These are phyloP conservation scores for Catotricha subobsoleta DNA, from an alignment of 2,888 invertebrate genomes.

Conservation along the genomic window DNA sequence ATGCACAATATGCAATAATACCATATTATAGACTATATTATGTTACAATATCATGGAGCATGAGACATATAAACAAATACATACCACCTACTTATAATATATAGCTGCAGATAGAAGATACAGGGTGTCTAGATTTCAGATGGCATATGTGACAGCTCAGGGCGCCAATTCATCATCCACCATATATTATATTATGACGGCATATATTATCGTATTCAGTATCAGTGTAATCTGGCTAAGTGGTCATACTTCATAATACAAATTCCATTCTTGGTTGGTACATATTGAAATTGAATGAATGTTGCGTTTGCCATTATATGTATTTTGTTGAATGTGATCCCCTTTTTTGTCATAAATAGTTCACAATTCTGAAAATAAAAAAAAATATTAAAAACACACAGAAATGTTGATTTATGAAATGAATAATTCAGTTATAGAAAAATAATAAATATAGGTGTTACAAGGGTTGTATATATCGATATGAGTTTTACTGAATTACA, in stretches of 20 bases:
- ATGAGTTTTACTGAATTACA: too few species aligned
- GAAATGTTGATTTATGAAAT: constrained; percentile 4
- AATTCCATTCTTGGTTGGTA: background rate
- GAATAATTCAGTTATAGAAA: constrained; percentile 5
- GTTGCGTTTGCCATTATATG: background rate
- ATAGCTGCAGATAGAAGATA: too few species aligned
- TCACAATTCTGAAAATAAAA: background rate
- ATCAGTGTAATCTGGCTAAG: constrained; percentile 26
- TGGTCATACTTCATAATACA: constrained; percentile 27
- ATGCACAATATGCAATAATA: too few species aligned
- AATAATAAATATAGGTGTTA: too few species aligned
- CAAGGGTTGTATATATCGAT: too few species aligned
- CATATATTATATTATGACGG: constrained; percentile 7
- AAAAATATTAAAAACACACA: background rate
- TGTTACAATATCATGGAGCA: too few species aligned
- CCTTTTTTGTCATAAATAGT: too few species aligned
- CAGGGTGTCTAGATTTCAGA: constrained; percentile 11
- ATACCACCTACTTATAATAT: too few species aligned
- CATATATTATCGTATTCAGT: constrained; percentile 2
- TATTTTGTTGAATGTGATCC: background rate
- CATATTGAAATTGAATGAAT: background rate
- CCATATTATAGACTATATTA: too few species aligned
- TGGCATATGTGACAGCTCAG: constrained; percentile 16
- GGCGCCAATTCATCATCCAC: constrained; percentile 14
- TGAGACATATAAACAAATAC: too few species aligned